Evolutionary conservation across 1,140 invertebrate genomes (phyloP).

Genomic region (Aricia agestis): DNA sequence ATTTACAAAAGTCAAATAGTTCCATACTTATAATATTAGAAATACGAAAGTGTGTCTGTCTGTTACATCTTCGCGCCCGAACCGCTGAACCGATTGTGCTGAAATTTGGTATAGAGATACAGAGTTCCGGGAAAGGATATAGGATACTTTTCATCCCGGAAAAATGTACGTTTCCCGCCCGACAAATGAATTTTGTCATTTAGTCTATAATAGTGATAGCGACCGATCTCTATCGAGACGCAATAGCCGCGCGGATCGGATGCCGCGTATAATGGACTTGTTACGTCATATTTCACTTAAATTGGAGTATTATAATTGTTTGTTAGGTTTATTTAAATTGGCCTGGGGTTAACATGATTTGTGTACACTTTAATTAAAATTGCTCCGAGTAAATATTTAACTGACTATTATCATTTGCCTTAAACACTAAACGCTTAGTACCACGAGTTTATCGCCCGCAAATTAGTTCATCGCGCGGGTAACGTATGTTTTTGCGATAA

Average conservation of each 20-base stretch:
- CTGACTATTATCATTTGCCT: background rate
- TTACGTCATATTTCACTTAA: conserved; percentile 21
- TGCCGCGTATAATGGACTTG: conserved; percentile 20
- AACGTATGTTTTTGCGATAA: no score
- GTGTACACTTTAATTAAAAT: conserved; percentile 9
- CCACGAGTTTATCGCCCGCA: background rate
- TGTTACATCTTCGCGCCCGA: no score
- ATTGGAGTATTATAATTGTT: conserved; percentile 11
- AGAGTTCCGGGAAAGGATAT: no score
- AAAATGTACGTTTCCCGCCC: no score
- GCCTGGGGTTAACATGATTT: background rate
- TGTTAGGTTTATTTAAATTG: conserved; percentile 9
- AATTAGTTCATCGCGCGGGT: no score
- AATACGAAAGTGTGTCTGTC: no score
- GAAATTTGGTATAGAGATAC: no score
- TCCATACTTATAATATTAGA: no score
- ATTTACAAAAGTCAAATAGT: no score
- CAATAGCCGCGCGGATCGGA: background rate
- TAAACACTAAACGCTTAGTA: background rate
- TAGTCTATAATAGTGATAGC: background rate
- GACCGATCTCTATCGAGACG: background rate
- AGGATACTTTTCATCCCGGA: no score
- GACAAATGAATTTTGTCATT: no score
- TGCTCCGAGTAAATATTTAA: background rate
- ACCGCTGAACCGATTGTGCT: no score